Evolutionary conservation across 2,888 invertebrate species (phyloP).

Genomic region (Archips crataeganus): DNA sequence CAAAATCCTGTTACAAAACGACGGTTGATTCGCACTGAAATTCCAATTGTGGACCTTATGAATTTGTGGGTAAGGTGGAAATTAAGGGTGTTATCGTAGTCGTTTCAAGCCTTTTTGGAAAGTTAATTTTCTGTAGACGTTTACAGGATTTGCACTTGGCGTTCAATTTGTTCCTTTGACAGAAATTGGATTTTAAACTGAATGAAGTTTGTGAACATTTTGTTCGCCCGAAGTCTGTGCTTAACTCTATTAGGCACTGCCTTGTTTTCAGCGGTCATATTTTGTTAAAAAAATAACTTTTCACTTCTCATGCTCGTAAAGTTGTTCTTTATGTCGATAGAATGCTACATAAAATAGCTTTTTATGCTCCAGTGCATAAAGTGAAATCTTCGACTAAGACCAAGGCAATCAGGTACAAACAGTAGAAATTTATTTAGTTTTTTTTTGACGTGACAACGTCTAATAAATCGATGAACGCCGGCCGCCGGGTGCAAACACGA

Average conservation of each 20-base stretch:
- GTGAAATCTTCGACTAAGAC: too few relatives aligned
- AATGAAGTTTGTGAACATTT: constrained; percentile 2
- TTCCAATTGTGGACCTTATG: neutral
- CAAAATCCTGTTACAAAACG: neutral
- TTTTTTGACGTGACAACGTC: too few relatives aligned
- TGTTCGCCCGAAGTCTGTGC: neutral
- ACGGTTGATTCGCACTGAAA: neutral
- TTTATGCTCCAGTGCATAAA: too few relatives aligned
- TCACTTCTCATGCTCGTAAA: too few relatives aligned
- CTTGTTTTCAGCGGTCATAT: neutral
- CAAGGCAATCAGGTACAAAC: too few relatives aligned
- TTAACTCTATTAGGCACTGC: neutral
- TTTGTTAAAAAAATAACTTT: too few relatives aligned
- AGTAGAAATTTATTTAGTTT: too few relatives aligned
- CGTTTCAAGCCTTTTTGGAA: neutral
- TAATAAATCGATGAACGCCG: too few relatives aligned
- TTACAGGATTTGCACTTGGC: constrained; percentile 13
- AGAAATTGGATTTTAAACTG: constrained; percentile 15
- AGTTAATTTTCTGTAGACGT: neutral
- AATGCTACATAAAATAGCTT: too few relatives aligned
- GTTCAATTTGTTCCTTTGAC: constrained; percentile 5
- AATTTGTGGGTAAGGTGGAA: neutral
- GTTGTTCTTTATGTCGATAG: too few relatives aligned
- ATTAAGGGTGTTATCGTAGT: neutral
- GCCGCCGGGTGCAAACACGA: too few relatives aligned